These are phyloP conservation scores for Microcebus murinus DNA, from an alignment of 2,113 vertebrate genomes.

Conservation along the genomic window DNA sequence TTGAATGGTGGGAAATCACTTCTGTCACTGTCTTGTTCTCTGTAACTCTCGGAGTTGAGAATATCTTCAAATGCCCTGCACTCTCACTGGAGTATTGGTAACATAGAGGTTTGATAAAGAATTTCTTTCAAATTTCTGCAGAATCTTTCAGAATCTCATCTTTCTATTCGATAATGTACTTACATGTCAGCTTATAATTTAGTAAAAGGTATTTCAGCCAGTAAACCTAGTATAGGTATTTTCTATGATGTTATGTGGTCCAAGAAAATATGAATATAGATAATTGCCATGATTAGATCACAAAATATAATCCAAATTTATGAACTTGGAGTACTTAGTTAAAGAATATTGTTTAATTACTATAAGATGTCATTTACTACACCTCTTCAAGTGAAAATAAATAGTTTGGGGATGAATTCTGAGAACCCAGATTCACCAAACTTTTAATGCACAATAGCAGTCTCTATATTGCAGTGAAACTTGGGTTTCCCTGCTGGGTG, in stretches of 20 bases:
- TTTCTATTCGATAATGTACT: slow-evolving; percentile 17
- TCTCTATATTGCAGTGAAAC: background rate
- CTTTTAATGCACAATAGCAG: background rate
- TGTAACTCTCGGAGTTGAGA: background rate
- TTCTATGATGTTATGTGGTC: background rate
- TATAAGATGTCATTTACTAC: background rate
- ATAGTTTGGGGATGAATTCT: background rate
- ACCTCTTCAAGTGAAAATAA: slow-evolving; percentile 24
- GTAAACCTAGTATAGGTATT: background rate
- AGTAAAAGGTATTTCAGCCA: background rate
- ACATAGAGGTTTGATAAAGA: background rate
- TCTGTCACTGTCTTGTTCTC: background rate
- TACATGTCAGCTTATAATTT: background rate
- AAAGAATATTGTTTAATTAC: background rate
- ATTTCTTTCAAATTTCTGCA: background rate
- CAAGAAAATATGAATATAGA: background rate
- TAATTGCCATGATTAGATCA: background rate
- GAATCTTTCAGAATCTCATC: background rate
- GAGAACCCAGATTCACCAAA: background rate
- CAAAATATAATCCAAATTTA: background rate
- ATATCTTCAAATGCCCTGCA: background rate
- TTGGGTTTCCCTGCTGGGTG: background rate
- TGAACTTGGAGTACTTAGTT: background rate
- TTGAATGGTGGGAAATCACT: background rate
- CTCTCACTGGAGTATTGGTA: background rate